Evolutionary conservation across 2,888 invertebrate species (phyloP).

Genomic region (Nomada ferruginata): DNA sequence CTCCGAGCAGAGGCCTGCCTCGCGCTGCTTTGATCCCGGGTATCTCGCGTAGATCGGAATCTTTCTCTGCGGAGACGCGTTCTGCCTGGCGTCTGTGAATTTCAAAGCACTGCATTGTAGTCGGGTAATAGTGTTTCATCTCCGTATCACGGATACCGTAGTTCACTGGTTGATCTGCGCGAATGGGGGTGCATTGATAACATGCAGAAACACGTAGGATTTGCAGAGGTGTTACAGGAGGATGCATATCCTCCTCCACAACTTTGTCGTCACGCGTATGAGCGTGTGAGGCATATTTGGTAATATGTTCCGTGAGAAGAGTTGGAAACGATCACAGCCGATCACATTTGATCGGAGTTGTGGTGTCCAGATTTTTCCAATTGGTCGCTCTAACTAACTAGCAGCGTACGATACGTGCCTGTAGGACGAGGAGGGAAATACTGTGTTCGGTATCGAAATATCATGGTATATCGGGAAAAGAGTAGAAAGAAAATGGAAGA

Average conservation of each 20-base stretch:
- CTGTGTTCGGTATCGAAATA: background rate
- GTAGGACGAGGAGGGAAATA: background rate
- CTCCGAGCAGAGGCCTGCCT: constrained; percentile 21
- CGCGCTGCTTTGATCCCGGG: constrained; percentile 56
- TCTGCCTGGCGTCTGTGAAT: constrained; percentile 44
- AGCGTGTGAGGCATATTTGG: no score
- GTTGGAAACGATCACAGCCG: background rate
- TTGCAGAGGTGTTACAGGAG: background rate
- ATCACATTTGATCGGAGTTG: no score
- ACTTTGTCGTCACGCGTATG: no score
- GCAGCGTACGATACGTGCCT: no score
- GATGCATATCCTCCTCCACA: background rate
- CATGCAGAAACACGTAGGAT: constrained; percentile 19
- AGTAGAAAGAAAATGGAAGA: background rate
- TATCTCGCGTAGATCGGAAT: constrained; percentile 51
- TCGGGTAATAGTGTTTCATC: constrained; percentile 47
- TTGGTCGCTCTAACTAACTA: no score
- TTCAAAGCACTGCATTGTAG: constrained; percentile 43
- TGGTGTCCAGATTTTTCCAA: no score
- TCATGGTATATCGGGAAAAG: background rate
- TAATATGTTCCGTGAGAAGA: background rate
- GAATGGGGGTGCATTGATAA: constrained; percentile 22
- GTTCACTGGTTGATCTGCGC: constrained; percentile 8
- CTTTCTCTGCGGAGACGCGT: constrained; percentile 35
- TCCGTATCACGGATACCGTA: constrained; percentile 40